A percentile compares a stretch with the other conserved stretches of the same genome.
These are phyloP conservation scores for Caenorhabditis doughertyi DNA, from an alignment of 2,888 invertebrate species.

Conservation along the genomic window DNA sequence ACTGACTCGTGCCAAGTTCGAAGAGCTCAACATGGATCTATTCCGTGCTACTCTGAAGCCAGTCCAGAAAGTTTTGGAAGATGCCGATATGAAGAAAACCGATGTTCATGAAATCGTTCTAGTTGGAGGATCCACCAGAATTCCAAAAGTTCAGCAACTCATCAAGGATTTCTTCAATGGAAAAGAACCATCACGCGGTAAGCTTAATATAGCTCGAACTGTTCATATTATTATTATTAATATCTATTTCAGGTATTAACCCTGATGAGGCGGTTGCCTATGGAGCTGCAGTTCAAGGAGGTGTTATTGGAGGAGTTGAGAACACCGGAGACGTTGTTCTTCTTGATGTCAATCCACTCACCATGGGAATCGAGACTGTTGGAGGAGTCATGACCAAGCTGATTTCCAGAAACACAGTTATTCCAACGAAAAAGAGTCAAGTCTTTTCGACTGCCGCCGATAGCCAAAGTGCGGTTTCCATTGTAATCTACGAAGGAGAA, in stretches of 20 bases:
- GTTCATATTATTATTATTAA: too few species aligned
- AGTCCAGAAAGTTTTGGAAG: conserved; percentile 94
- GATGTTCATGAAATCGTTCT: conserved; percentile 99
- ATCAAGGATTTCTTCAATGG: conserved; percentile 91
- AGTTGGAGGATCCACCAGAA: conserved; percentile 98
- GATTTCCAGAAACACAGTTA: conserved; percentile 97
- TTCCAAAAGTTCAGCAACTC: conserved; percentile 92
- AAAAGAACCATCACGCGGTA: conserved; percentile 93
- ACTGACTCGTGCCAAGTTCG: conserved; percentile 95
- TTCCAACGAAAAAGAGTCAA: conserved; percentile 98
- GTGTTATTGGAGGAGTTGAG: conserved; percentile 96
- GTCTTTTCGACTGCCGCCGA: conserved; percentile 99
- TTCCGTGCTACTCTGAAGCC: conserved; percentile 94
- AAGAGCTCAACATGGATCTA: conserved; percentile 83
- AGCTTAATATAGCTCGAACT: neutral
- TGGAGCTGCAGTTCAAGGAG: conserved; percentile 98
- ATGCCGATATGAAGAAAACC: conserved; percentile 98
- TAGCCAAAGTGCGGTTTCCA: conserved; percentile 98
- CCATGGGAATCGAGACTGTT: conserved; percentile 99
- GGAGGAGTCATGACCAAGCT: conserved; percentile 99
- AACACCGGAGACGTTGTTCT: conserved; percentile 91
- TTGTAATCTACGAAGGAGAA: conserved; percentile 98
- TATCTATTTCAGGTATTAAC: conserved; percentile 87
- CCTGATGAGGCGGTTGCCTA: conserved; percentile 99
- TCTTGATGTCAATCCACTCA: conserved; percentile 97